These are phyloP conservation scores for Labia minor DNA, from an alignment of 2,888 invertebrate genomes.

Conservation along the genomic window DNA sequence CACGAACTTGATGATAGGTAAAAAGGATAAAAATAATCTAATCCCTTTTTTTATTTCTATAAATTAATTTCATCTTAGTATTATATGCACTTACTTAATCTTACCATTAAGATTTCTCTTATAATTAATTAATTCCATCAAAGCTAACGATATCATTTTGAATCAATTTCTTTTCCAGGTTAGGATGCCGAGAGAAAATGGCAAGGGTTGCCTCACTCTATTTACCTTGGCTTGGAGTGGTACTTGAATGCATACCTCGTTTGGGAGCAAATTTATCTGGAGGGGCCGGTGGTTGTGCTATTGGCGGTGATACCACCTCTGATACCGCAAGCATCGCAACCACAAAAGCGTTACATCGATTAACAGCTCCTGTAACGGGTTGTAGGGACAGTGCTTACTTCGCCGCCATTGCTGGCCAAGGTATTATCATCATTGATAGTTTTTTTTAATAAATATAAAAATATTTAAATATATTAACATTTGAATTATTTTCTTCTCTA, in stretches of 20 bases:
- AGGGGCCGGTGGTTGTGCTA: slow-evolving; percentile 34
- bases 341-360: slow-evolving; percentile 43
- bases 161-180: too few relatives aligned
- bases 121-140: too few relatives aligned
- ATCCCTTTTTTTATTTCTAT: neutral
- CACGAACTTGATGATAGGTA: slow-evolving; percentile 90
- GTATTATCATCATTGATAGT: slow-evolving; percentile 35
- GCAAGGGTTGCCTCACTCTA: slow-evolving; percentile 81
- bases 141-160: too few relatives aligned
- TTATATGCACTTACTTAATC: too few relatives aligned
- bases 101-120: too few relatives aligned
- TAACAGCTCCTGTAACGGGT: slow-evolving; percentile 63
- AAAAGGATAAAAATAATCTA: too few relatives aligned
- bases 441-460: slow-evolving; percentile 23
- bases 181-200: slow-evolving; percentile 49
- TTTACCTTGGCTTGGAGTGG: slow-evolving; percentile 79
- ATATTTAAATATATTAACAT: slow-evolving; percentile 28
- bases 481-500: neutral
- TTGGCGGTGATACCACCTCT: slow-evolving; percentile 36
- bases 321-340: slow-evolving; percentile 37
- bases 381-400: slow-evolving; percentile 64
- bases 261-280: slow-evolving; percentile 43
- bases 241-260: slow-evolving; percentile 76
- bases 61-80: too few relatives aligned
- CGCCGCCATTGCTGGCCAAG: slow-evolving; percentile 59